These are phyloP conservation scores for Struthidea cinerea DNA, from an alignment of 2,113 vertebrate species.

Conservation along the genomic window DNA sequence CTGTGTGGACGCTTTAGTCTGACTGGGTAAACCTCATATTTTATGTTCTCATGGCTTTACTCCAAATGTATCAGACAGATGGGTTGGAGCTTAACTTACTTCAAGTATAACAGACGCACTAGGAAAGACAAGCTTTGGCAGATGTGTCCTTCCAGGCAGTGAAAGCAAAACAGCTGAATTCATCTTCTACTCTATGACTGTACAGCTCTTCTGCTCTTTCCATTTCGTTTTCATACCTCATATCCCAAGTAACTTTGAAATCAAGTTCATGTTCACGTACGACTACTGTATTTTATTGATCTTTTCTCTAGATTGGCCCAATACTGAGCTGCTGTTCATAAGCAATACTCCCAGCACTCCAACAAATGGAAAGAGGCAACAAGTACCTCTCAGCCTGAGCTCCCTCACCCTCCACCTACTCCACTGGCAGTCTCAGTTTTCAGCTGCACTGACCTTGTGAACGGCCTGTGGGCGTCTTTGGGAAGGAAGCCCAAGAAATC, in stretches of 20 bases:
- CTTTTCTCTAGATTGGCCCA: background rate
- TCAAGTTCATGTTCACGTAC: background rate
- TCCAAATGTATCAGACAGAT: background rate
- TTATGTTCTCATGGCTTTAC: background rate
- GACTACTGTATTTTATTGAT: background rate
- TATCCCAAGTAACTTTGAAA: background rate
- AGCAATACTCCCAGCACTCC: background rate
- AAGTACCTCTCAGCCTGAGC: background rate
- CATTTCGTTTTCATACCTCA: background rate
- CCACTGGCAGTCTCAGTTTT: background rate
- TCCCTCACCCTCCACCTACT: background rate
- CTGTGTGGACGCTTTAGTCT: background rate
- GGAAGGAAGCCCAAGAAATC: background rate
- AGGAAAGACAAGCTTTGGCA: background rate
- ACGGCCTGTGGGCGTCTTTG: background rate
- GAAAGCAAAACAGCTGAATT: background rate
- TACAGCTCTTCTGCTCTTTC: background rate
- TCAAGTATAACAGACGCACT: rapidly evolving
- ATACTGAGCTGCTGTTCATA: background rate
- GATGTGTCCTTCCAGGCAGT: background rate
- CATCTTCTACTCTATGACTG: background rate
- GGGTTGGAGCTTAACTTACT: background rate
- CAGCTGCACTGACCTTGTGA: background rate
- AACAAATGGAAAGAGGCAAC: background rate
- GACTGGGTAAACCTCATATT: background rate